Conservation (phyloP, 1,140 invertebrate species). For the Coenobita brevimanus region DNA sequence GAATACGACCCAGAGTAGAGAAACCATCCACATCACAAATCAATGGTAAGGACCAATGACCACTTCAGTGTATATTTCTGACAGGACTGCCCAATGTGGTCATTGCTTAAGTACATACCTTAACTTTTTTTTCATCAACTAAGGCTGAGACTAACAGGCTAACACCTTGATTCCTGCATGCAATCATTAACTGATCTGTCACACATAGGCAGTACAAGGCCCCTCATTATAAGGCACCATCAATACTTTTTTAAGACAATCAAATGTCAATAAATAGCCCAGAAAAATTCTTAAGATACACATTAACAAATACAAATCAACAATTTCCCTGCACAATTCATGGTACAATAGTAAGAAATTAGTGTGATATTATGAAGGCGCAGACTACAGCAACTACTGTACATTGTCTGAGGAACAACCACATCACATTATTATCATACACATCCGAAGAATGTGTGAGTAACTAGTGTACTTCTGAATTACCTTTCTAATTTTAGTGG, state of each 20-base stretch:
- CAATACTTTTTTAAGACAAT: slow-evolving; percentile 39
- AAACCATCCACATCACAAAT: slow-evolving; percentile 60
- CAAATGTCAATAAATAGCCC: slow-evolving; percentile 8
- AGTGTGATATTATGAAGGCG: background rate
- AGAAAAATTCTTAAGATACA: slow-evolving; percentile 28
- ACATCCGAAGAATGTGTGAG: no score
- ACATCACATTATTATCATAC: no score
- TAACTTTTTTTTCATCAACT: slow-evolving; percentile 43
- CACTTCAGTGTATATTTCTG: background rate
- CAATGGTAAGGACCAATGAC: slow-evolving; percentile 38
- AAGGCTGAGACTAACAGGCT: slow-evolving; percentile 54
- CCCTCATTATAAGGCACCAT: slow-evolving; percentile 56
- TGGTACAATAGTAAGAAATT: background rate
- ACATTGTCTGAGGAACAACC: no score
- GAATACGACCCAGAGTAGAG: no score
- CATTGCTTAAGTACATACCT: slow-evolving; percentile 58
- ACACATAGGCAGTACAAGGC: slow-evolving; percentile 49
- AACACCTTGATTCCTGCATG: slow-evolving; percentile 61
- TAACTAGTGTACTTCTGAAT: no score
- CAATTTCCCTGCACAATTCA: slow-evolving; percentile 37
- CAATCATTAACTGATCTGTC: slow-evolving; percentile 34
- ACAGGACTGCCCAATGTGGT: slow-evolving; percentile 38
- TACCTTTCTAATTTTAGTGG: no score
- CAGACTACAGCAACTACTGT: no score
- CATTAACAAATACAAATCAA: slow-evolving; percentile 36